These are phyloP conservation scores for Lophius piscatorius DNA, from an alignment of 2,113 vertebrate species.

Conservation along the genomic window DNA sequence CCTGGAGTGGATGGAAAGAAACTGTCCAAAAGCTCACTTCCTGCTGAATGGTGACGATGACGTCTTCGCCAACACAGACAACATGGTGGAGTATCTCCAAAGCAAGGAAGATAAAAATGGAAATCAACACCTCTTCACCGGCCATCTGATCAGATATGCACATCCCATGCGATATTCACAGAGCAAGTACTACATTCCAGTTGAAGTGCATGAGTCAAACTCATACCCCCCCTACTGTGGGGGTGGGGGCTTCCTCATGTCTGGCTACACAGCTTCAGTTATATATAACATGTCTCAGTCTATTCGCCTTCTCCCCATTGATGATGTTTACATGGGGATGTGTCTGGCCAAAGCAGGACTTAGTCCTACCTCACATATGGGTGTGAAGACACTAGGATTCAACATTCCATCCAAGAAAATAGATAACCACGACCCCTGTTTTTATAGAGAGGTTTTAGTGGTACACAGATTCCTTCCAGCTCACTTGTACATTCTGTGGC, in stretches of 20 bases:
- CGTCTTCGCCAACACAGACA: conserved; percentile 85
- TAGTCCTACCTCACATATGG: conserved; percentile 58
- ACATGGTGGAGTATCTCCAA: conserved; percentile 78
- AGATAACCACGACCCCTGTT: conserved; percentile 77
- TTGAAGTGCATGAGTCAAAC: conserved; percentile 72
- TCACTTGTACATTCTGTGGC: conserved; percentile 81
- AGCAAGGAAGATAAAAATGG: conserved; percentile 32
- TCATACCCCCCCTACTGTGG: conserved; percentile 83
- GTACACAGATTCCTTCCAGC: conserved; percentile 82
- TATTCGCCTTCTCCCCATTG: conserved; percentile 61
- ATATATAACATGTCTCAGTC: conserved; percentile 74
- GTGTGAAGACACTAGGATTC: conserved; percentile 66
- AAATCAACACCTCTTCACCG: conserved; percentile 79
- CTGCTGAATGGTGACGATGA: conserved; percentile 88
- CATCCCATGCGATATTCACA: conserved; percentile 72
- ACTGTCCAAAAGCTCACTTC: conserved; percentile 79
- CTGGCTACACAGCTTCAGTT: conserved; percentile 75
- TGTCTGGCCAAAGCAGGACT: conserved; percentile 78
- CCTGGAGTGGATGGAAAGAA: conserved; percentile 80
- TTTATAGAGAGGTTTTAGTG: conserved; percentile 80
- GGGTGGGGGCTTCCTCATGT: conserved; percentile 85
- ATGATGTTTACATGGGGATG: conserved; percentile 81
- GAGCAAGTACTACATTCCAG: conserved; percentile 88
- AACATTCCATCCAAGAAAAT: conserved; percentile 9
- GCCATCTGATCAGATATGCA: conserved; percentile 77